A percentile compares a stretch with the other conserved stretches of the same genome.
These are phyloP conservation scores for Astur gentilis DNA, from an alignment of 2,113 vertebrate species.

Conservation along the genomic window DNA sequence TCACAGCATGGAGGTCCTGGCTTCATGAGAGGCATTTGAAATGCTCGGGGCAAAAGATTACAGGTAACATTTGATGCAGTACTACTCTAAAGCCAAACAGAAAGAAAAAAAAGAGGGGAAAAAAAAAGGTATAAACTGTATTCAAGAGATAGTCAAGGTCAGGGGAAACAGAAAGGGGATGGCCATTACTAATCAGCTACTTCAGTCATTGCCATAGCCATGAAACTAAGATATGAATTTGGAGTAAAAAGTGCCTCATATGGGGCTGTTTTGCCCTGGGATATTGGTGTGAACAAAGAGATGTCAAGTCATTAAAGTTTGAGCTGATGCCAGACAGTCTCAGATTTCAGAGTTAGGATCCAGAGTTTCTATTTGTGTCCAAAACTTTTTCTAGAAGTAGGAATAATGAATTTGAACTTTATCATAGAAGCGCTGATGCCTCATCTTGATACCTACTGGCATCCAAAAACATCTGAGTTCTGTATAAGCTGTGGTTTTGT, in stretches of 20 bases:
- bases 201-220: background rate
- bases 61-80: background rate
- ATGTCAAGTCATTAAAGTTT: conserved; percentile 23
- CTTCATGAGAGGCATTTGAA: background rate
- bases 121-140: background rate
- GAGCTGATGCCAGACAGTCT: background rate
- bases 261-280: background rate
- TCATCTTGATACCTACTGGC: background rate
- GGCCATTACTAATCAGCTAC: conserved; percentile 12
- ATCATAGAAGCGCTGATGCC: background rate
- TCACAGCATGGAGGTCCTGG: background rate
- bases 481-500: background rate
- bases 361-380: background rate
- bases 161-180: background rate
- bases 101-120: background rate
- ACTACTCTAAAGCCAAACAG: background rate
- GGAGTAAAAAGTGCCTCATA: background rate
- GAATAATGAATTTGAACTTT: background rate
- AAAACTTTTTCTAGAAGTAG: conserved; percentile 10
- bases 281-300: conserved; percentile 31
- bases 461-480: background rate
- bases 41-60: background rate
- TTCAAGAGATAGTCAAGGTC: background rate
- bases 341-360: conserved; percentile 7
- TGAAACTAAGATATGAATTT: background rate